Percentiles rank a stretch among this genome's conserved stretches.
Evolutionary conservation across 2,797 vertebrate species (phyloP).

Genomic region (Schizopygopsis pylzovi): DNA sequence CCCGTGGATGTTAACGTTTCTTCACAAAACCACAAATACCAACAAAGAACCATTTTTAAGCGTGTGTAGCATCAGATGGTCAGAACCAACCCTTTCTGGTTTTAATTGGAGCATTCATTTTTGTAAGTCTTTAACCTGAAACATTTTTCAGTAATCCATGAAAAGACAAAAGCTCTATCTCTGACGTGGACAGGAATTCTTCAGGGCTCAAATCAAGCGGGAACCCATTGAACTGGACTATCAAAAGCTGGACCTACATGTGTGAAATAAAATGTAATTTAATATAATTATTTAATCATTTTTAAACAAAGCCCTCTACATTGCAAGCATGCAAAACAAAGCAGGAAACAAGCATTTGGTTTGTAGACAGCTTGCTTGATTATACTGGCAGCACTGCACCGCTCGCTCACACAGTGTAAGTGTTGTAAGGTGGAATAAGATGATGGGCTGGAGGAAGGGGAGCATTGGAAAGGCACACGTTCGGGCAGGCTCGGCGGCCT

Average conservation of each 20-base stretch:
- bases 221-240: neutral
- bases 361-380: slow-evolving; percentile 4
- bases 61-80: neutral
- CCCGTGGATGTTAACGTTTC: neutral
- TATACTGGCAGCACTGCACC: neutral
- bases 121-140: neutral
- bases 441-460: slow-evolving; percentile 40
- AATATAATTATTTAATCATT: neutral
- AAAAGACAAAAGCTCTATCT: neutral
- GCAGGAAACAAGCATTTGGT: neutral
- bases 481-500: slow-evolving; percentile 81
- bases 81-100: neutral
- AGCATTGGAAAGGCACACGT: slow-evolving; percentile 82
- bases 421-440: slow-evolving; percentile 40
- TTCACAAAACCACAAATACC: neutral
- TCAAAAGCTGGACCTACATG: neutral
- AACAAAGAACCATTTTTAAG: neutral
- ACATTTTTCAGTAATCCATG: neutral
- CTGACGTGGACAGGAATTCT: too few species aligned
- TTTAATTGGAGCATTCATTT: neutral
- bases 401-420: slow-evolving; percentile 2
- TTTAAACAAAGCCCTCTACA: neutral
- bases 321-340: neutral
- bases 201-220: neutral
- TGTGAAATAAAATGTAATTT: neutral